Base-by-base conservation (phyloP, 2,888 invertebrate species). In the Eristalinus sepulchralis region DNA sequence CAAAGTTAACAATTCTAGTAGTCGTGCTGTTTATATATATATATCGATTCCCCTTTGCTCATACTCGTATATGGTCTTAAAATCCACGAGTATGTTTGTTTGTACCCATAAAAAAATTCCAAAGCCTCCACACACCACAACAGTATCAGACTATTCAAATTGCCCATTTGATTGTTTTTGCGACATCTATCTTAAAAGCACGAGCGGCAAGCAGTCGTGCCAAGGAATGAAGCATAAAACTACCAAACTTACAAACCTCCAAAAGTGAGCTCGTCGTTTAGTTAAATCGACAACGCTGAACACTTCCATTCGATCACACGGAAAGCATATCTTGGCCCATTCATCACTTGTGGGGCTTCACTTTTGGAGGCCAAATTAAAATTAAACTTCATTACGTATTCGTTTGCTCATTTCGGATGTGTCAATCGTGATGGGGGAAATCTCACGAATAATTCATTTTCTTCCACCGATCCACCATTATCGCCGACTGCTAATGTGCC, bases 371-470 rank as follows among this genome's bases (percentile, higher is more conserved):
- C 13, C 20, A 53, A 78, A 57, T 78, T 79, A 79, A 72, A 66
- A 64, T 79, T 72, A 59, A 66, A 33, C 64, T 59, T 24, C 57
- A 57, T 64, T 70, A 17, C 27, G 57, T 64, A 57, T 57, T 64
- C 59, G 39, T 66, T 72, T 57, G 33, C 57, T 60, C 66, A 27
- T 53, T 57, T 60, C 66, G 79, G 79, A 79, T 72, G 79, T 78
- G 78, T 78, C 78, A 78, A 72, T 79, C 79, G 79, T 79, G 66
- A 60, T 79, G 59, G 66, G 34, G 60, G 47, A 60, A 66, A 72
- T 79, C 72, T 79, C 79, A 79, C 79, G 79, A 79, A 79, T 66
- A 72, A 66, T 72, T 72, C 79, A 66, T 79, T 72, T 72, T 64
- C 64, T 72, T 79, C 60, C 57, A 71, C 59, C 31, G 36, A 36